phyloP scores from a whole-genome alignment of 2,888 invertebrate species.

The Baccha elongata region DNA sequence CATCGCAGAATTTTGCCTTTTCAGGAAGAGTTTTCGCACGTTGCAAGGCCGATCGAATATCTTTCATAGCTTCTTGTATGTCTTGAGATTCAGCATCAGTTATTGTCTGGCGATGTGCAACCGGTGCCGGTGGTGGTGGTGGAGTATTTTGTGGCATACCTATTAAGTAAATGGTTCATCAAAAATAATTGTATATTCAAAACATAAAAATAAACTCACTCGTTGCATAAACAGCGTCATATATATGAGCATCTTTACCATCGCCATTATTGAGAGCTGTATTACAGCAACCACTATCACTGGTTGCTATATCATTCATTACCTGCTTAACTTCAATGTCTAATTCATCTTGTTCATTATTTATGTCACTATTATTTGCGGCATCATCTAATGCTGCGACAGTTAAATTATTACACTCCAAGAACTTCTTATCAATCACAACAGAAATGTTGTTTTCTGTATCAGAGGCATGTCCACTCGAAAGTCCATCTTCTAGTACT shows the following conservation, averaged over 20 bases:
- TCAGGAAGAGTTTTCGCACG: conserved; percentile 81
- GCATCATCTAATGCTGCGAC: conserved; percentile 70
- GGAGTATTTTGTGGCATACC: conserved; percentile 81
- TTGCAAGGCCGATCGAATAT: conserved; percentile 91
- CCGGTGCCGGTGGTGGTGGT: conserved; percentile 85
- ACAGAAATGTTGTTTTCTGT: conserved; percentile 89
- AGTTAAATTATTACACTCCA: conserved; percentile 63
- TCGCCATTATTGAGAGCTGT: conserved; percentile 72
- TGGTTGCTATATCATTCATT: conserved; percentile 74
- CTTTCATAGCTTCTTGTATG: conserved; percentile 88
- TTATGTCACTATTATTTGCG: conserved; percentile 67
- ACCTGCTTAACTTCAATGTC: conserved; percentile 71
- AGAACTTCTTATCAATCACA: conserved; percentile 76
- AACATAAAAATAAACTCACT: conserved; percentile 75
- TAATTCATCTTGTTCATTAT: conserved; percentile 68
- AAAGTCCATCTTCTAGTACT: conserved; percentile 95
- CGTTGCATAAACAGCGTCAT: conserved; percentile 79
- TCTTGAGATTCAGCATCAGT: conserved; percentile 85
- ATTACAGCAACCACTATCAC: conserved; percentile 75
- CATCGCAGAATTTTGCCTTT: conserved; percentile 80
- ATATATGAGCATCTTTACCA: conserved; percentile 75
- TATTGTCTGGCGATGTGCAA: conserved; percentile 80
- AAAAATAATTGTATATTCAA: background rate
- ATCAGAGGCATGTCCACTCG: conserved; percentile 96
- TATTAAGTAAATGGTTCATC: background rate